These are phyloP conservation scores for Falco berigora DNA, from an alignment of 2,797 vertebrate genomes.

Conservation along the genomic window DNA sequence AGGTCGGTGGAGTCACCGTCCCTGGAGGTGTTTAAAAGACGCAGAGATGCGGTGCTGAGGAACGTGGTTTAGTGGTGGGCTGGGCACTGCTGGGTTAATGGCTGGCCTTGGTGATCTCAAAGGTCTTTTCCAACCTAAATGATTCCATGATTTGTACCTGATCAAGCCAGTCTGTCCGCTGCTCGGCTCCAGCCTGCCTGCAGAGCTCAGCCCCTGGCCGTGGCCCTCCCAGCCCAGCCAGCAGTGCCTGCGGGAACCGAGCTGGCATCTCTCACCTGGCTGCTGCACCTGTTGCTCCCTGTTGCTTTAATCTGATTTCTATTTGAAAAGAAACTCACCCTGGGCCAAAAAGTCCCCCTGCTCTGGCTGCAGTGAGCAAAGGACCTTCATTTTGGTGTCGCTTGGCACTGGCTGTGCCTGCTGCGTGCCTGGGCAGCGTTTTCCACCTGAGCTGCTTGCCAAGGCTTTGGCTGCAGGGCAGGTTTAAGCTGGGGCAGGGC, in stretches of 20 bases:
- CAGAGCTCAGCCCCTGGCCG: background rate
- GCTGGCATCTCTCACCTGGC: fast-evolving
- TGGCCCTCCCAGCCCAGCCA: background rate
- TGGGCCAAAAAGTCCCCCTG: background rate
- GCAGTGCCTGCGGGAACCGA: fast-evolving
- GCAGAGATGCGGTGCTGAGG: no score
- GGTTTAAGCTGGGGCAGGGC: background rate
- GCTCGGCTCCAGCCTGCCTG: background rate
- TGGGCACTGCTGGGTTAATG: no score
- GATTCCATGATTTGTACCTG: no score
- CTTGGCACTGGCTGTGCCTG: background rate
- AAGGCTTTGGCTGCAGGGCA: background rate
- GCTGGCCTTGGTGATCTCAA: no score
- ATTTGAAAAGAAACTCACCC: background rate
- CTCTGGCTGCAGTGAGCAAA: background rate
- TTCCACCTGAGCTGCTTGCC: no score
- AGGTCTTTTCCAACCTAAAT: no score
- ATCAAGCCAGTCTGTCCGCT: background rate
- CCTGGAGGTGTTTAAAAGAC: no score
- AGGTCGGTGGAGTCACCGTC: no score
- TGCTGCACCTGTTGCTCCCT: background rate
- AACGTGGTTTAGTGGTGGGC: no score
- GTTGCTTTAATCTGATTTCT: background rate
- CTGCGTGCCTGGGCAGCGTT: fast-evolving
- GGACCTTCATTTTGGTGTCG: fast-evolving